Percentiles rank a stretch among this genome's conserved stretches.
These are phyloP conservation scores for Chaetops frenatus DNA, from an alignment of 2,113 vertebrate species.

Conservation along the genomic window DNA sequence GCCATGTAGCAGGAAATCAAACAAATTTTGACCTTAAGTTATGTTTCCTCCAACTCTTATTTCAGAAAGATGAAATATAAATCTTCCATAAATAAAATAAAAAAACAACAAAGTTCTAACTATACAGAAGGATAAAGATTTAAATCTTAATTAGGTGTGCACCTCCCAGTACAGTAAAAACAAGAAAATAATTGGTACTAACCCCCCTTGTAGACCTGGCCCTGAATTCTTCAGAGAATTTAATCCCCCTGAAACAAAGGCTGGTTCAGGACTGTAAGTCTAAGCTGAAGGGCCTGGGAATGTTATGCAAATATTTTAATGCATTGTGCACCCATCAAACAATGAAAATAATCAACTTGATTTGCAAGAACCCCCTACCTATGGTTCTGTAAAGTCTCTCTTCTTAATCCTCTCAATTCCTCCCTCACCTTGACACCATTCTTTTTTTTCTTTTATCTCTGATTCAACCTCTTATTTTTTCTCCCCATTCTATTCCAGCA, in stretches of 20 bases:
- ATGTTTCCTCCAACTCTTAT: neutral
- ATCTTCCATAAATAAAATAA: neutral
- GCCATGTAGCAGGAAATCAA: neutral
- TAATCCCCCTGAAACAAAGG: neutral
- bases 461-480: neutral
- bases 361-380: constrained; percentile 1
- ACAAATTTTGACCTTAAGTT: neutral
- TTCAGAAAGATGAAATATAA: neutral
- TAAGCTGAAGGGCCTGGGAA: constrained; percentile 2
- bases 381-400: neutral
- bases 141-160: neutral
- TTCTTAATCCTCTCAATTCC: neutral
- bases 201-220: neutral
- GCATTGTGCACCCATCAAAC: neutral
- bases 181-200: neutral
- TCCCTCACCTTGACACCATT: neutral
- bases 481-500: neutral
- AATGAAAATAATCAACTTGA: neutral
- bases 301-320: constrained; percentile 3
- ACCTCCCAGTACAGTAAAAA: neutral
- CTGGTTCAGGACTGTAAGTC: neutral
- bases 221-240: neutral
- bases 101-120: neutral
- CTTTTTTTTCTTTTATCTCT: neutral
- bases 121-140: neutral